A percentile compares a stretch with the other conserved stretches of the same genome.
Conservation (phyloP, 2,113 vertebrate species). For the Chelonoidis abingdonii region DNA sequence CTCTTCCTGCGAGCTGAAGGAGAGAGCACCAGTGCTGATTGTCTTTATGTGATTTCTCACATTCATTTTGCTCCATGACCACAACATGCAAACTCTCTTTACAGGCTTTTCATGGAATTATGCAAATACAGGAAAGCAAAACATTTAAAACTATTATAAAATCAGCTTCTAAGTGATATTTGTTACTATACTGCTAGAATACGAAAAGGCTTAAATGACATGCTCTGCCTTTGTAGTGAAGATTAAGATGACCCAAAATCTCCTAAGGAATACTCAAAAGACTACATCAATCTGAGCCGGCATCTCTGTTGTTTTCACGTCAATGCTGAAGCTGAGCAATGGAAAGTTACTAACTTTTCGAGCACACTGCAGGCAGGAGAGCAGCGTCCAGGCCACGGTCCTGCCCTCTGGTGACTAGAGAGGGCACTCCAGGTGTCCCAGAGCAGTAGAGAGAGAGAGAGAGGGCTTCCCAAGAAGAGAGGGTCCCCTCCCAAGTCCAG, state of each 20-base stretch:
- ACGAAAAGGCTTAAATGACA: not conserved
- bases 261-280: not conserved
- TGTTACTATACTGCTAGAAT: slow-evolving; percentile 29
- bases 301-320: not conserved
- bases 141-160: slow-evolving; percentile 51
- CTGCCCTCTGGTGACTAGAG: not conserved
- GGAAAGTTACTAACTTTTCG: not conserved
- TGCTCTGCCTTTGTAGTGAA: not conserved
- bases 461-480: not conserved
- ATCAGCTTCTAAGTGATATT: slow-evolving; percentile 40
- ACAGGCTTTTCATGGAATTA: slow-evolving; percentile 25
- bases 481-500: not conserved
- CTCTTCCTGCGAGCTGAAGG: not conserved
- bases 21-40: slow-evolving; percentile 1
- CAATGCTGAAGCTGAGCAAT: not conserved
- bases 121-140: slow-evolving; percentile 59
- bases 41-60: slow-evolving; percentile 4
- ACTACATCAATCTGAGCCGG: not conserved
- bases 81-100: not conserved
- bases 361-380: not conserved
- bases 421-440: not conserved
- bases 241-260: not conserved
- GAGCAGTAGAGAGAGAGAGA: not conserved
- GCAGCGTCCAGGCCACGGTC: not conserved
- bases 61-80: slow-evolving; percentile 29